Evolutionary conservation across 2,797 vertebrate species (phyloP).

Genomic region (Rhabdomys pumilio): DNA sequence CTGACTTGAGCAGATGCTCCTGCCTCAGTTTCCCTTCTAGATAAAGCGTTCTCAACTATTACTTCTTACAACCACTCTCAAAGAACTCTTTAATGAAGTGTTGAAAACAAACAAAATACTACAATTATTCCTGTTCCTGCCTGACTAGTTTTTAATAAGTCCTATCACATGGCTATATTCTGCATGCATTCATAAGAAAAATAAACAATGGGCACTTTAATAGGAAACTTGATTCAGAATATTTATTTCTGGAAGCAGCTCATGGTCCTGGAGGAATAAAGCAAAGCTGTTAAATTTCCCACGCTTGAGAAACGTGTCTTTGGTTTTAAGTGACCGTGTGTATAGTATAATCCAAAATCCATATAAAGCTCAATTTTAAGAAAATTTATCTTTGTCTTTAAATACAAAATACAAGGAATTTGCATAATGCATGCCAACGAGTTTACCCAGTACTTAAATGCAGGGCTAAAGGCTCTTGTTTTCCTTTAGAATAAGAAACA

Average conservation of each 20-base stretch:
- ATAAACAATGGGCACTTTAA: constrained; percentile 13
- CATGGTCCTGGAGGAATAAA: not conserved
- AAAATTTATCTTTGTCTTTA: constrained; percentile 18
- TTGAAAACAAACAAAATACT: constrained; percentile 35
- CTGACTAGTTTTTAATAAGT: constrained; percentile 1
- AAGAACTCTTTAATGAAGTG: constrained; percentile 53
- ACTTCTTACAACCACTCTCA: constrained; percentile 32
- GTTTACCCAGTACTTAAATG: constrained; percentile 41
- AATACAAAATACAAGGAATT: not conserved
- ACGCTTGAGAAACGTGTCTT: constrained; percentile 3
- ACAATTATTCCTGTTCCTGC: not conserved
- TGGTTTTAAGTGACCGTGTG: not conserved
- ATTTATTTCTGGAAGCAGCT: constrained; percentile 35
- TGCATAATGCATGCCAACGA: not conserved
- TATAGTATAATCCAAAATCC: not conserved
- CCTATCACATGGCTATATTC: constrained; percentile 23
- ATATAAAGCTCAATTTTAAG: not conserved
- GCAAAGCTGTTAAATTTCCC: constrained; percentile 11
- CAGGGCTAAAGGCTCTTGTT: constrained; percentile 16
- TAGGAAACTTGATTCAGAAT: not conserved
- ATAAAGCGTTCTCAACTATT: not conserved
- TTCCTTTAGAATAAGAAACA: constrained; percentile 7
- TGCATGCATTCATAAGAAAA: constrained; percentile 37
- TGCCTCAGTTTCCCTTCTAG: not conserved
- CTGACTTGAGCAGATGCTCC: not conserved